phyloP scores from a whole-genome alignment of 2,113 vertebrate genomes.

The Cranoglanis bouderius region DNA sequence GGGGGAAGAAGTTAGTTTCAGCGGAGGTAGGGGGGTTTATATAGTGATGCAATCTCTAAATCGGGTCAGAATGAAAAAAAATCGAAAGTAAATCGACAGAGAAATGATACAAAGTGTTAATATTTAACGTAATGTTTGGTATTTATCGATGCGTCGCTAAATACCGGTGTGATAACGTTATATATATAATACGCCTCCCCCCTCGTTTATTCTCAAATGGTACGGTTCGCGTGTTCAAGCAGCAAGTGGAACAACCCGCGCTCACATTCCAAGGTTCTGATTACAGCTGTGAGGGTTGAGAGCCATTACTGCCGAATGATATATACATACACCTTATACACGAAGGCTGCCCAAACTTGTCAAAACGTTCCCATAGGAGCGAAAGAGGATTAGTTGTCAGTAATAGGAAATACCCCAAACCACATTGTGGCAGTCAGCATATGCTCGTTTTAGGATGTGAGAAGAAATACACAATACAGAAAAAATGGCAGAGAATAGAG shows the following conservation, averaged over 20 bases:
- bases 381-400: neutral
- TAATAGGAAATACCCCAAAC: too few relatives aligned
- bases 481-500: neutral
- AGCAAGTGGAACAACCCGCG: constrained; percentile 51
- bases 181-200: neutral
- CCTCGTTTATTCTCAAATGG: constrained; percentile 44
- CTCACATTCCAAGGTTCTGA: constrained; percentile 58
- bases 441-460: neutral
- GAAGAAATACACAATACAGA: neutral
- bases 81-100: neutral
- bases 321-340: neutral
- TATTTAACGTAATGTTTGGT: neutral
- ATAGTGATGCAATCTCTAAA: neutral
- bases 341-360: neutral
- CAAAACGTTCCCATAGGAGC: neutral
- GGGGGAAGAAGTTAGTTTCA: constrained; percentile 31
- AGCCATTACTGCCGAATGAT: constrained; percentile 43
- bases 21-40: constrained; percentile 18
- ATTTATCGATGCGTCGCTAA: neutral
- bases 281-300: constrained; percentile 49
- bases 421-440: neutral
- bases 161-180: neutral
- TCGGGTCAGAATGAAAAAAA: neutral
- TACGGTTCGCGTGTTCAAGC: constrained; percentile 61
- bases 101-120: accelerated